Evolutionary conservation across 2,888 invertebrate species (phyloP), one percentile per base, ranked within the genome.

Genomic region (Abrostola tripartita): DNA sequence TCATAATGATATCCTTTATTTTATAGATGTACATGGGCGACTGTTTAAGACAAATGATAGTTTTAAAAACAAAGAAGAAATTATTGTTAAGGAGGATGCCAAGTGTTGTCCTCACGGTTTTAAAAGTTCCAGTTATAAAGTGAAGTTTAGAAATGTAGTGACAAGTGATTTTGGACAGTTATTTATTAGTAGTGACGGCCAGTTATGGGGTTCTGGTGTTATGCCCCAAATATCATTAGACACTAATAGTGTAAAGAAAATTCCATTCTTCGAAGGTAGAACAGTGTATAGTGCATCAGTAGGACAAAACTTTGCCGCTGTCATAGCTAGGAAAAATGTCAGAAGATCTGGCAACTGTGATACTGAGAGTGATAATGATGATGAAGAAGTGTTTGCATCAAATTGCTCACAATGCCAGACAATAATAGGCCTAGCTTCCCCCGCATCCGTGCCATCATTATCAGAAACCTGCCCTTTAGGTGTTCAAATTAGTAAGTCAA

Each of bases 291-390:
- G 96, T 84, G 95, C 97, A 51, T 96, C 96, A 8, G 96, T 98
- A 62, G 98, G 98, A 6, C 95, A 95, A 65, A 96, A 97, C 83
- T 98, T 96, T 95, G 98, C 96, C 85, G 96, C 97, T 82, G 96
- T 96, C 54, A 95, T 97, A 80, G 96, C 96, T n/a, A 95, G 96
- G 70, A 96, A 96, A 86, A 95, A 95, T 86, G 95, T 95, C 10
- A 92, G 89, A 76, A 85, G 85, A 64, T 93, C 93, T 55, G 90
- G 90, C 5, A 92, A 92, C 75, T 95, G 95, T 84, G 96, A 96
- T 76, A 96, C 95, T 47, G 96, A 96, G 65, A 94, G 95, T 84
- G 95, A 96, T 69, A 93, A 93, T 89, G 95, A 95, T 83, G 95
- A 95, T 83, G 95, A 96, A 80, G 96, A 96, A 81, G 95, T 96